Percentiles rank a stretch among this genome's conserved stretches.
These are phyloP conservation scores for Dromaius novaehollandiae DNA, from an alignment of 2,113 vertebrate genomes.

Conservation along the genomic window DNA sequence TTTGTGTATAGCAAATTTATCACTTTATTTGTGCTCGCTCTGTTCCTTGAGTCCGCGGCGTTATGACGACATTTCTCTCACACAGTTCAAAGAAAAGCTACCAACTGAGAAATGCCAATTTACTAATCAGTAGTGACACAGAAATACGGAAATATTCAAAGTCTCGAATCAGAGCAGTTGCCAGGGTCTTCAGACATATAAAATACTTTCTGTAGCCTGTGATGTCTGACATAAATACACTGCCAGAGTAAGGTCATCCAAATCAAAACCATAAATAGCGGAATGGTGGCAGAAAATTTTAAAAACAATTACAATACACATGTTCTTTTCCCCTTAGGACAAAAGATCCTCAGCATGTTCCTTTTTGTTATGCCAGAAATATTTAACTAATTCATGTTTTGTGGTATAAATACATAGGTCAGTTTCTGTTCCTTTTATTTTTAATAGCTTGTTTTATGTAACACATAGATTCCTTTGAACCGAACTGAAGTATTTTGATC, in stretches of 20 bases:
- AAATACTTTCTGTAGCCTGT: constrained; percentile 55
- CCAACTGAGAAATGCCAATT: not conserved
- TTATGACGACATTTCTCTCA: not conserved
- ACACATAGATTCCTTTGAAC: not conserved
- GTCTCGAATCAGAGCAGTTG: not conserved
- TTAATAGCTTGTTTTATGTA: not conserved
- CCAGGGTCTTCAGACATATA: constrained; percentile 56
- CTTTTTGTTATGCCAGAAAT: constrained; percentile 57
- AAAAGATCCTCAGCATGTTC: constrained; percentile 46
- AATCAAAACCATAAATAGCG: constrained; percentile 56
- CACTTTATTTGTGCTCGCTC: not conserved
- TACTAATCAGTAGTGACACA: not conserved
- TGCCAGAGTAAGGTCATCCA: constrained; percentile 58
- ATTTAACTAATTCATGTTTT: constrained; percentile 59
- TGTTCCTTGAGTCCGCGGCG: not conserved
- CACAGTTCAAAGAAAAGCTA: not conserved
- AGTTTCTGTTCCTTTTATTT: constrained; percentile 43
- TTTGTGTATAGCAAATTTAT: not conserved
- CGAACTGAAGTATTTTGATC: not conserved
- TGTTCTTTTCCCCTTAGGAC: constrained; percentile 59
- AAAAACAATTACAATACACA: constrained; percentile 57
- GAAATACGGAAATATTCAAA: not conserved
- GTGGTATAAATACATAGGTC: constrained; percentile 9
- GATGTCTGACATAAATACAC: constrained; percentile 59
- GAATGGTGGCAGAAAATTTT: constrained; percentile 52